Conservation (phyloP, 2,797 vertebrate species). For the Sciurus vulgaris region DNA sequence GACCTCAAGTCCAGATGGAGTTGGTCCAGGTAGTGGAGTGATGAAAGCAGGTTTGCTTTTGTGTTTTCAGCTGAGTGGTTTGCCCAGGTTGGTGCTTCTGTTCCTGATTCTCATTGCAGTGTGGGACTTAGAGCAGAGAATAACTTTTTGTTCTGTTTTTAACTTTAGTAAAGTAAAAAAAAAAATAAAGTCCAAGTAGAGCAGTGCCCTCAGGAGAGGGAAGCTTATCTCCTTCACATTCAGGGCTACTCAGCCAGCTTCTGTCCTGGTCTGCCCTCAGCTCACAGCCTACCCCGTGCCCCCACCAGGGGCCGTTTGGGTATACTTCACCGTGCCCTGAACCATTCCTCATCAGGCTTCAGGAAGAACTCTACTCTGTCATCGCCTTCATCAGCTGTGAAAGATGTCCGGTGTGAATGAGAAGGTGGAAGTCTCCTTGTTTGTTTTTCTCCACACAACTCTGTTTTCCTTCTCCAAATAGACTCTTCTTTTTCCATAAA, state of each 20-base stretch:
- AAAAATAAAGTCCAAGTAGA: neutral
- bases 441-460: neutral
- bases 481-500: neutral
- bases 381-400: fast-evolving
- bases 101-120: neutral
- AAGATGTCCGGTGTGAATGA: neutral
- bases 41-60: neutral
- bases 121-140: neutral
- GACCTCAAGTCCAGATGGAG: neutral
- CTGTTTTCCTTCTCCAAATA: neutral
- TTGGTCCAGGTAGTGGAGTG: neutral
- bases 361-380: neutral
- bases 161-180: neutral
- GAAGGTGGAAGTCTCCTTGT: neutral
- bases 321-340: neutral
- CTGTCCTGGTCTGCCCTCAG: neutral
- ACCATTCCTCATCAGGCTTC: neutral
- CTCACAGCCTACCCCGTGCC: neutral
- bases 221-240: neutral
- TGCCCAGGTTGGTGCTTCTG: neutral
- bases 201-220: neutral
- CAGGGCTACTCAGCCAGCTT: neutral
- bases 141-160: neutral
- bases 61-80: neutral
- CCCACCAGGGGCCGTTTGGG: neutral